Base-by-base conservation (phyloP, 2,797 vertebrate species). In the Acipenser transmontanus region DNA sequence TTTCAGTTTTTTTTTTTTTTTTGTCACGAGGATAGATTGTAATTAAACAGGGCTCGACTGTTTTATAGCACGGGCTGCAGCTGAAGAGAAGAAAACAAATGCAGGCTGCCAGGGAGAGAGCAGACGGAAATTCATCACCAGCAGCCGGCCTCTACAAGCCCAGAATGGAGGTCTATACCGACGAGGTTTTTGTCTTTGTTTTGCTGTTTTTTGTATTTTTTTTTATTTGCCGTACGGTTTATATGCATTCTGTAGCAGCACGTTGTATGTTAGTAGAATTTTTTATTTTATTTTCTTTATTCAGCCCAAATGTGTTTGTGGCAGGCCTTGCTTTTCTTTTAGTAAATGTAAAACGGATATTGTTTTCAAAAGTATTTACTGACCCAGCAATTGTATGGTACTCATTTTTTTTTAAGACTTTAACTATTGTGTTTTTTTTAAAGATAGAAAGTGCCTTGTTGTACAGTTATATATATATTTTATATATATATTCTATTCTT, bases 111-210 rank as follows among this genome's bases (percentile, higher is more conserved):
- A 80, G 76, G 76, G 73, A 78, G 65, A 70, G 70, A 72, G 47
- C 69, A 56, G 78, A 73, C 62, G 76, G 69, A 64, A 70, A 74
- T 74, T 59, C 71, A 67, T 66, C 74, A 69, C 67, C 72, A 64
- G 66, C 73, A 13, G 64, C 68, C 47, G 73, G 72, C 66, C 72
- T 76, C 66, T 76, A 76, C 68, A 79, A 77, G 77, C 77, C 79
- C 59, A 74, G 75, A 61, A 72, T 70, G 49, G 75, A 73, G 76
- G 78, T 80, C 75, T 74, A 76, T 63, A 71, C 66, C 69, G 72
- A 69, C 34, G 3, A 34, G 34, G 34, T 34, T 34, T 34, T 34
- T 34, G 34, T 34, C 2, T 34, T 34, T 34, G 4, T 34, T 34
- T 70, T 47, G 64, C 17, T 65, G 65, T 59, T 70, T 68, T 59